Evolutionary conservation across 2,797 vertebrate species (phyloP), one percentile per base, ranked within the genome.

Genomic region (Coreius guichenoti): DNA sequence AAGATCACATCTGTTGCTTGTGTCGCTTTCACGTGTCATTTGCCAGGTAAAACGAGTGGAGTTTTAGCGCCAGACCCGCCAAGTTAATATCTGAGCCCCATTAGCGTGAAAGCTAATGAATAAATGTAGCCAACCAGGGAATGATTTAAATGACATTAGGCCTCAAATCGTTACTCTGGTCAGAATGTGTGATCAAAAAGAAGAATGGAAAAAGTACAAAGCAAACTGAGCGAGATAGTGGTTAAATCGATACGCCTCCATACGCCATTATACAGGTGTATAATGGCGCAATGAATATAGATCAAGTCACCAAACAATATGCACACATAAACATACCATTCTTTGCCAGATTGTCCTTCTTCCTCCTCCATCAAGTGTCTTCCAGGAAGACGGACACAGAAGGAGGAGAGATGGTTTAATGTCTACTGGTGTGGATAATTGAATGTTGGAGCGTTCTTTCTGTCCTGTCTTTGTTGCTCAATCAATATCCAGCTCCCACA

Each of bases 361-460:
- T 84, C 65, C 65, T 58, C 90, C 69, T 33, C 87, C 89, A 89
- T 63, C 73, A 87, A 81, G 74, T 90, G 92, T 89, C 91, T 90
- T 91, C 88, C 89, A 88, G 89, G 63, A 87, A 90, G 89, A 89
- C 68, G 85, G 90, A 68, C 89, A 89, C 89, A 88, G 90, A 31
- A 87, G 91, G 92, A 88, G 91, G 84, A 54, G 65, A 86, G 87
- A 91, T 93, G 92, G 94, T 93, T 93, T 95, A 94, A 94, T 94
- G 93, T 94, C 95, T 94, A 94, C 94, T 90, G 90, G 94, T 94
- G 94, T 94, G 93, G 93, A 93, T 95, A 95, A 95, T 94, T 95
- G 94, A 95, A 95, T 95, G 94, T 95, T 93, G 91, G 84, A 94
- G 90, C 90, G 89, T 93, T 94, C 94, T 94, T 94, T 92, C 92